Evolutionary conservation across 53 echinoderm and acorn worm species (phyloP), one percentile per base, ranked within the genome.

Genomic region (Astropecten irregularis): DNA sequence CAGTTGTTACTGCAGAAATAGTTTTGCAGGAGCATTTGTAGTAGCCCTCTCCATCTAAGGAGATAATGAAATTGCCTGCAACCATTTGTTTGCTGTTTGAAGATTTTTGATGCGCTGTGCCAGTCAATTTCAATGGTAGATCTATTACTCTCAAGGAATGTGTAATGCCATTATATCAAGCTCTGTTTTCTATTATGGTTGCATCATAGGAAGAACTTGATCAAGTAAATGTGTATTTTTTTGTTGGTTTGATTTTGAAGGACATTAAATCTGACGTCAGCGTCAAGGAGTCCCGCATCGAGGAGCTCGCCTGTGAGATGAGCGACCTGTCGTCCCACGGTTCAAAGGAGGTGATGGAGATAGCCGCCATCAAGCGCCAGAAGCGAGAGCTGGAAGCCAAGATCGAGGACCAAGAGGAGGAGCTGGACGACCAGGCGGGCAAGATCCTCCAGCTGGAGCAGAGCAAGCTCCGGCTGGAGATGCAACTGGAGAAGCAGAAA

Each of bases 381-480:
- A 94, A 83, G 90, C 88, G 99, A 40, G 95, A 95, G 13, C 77
- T 99, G 14, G 92, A 99, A 77, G 83, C 95, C 8, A 99, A 96
- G 83, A 88, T 92, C n/a, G 85, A 90, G 31, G 99, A 99, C 73
- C 90, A 92, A 31, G 99, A 99, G 44, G 99, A 99, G 27, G 99
- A 99, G 44, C 62, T 99, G 9, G 99, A 99, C 84, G 99, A 99
- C 29, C 99, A 99, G 61, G 99, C 99, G 18, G 99, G 99, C 22
- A 90, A 94, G 83, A 94, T 99, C 50, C 92, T 95, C 30, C 87
- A 87, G 44, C 86, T 99, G 58, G 89, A 92, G 84, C 99, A 99
- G 95, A 88, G 88, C 21, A 99, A 99, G 74, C 56, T 99, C 48
- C 88, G 99, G 59, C 42, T 95, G 26, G 99, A 99, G 83, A 99